Evolutionary conservation across 2,113 vertebrate species (phyloP).

Genomic region (Eidolon helvum): DNA sequence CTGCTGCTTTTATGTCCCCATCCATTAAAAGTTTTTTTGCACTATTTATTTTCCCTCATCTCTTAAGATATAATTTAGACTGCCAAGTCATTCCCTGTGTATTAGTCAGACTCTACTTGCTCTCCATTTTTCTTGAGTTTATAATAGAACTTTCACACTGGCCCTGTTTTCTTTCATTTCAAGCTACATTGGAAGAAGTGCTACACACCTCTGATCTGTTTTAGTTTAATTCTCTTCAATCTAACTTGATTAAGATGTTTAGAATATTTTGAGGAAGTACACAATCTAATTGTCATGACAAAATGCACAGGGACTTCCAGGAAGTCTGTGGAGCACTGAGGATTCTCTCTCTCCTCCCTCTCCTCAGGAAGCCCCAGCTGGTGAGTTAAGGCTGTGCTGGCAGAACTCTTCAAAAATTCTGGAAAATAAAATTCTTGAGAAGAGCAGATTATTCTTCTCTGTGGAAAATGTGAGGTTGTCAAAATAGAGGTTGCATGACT

Average conservation of each 20-base stretch:
- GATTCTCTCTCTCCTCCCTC: background rate
- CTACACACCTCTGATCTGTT: conserved; percentile 61
- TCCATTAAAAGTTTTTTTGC: background rate
- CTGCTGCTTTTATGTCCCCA: background rate
- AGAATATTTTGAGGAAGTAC: conserved; percentile 74
- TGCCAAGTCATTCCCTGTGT: conserved; percentile 25
- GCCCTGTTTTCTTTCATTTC: conserved; percentile 70
- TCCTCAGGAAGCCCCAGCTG: background rate
- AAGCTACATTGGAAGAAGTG: conserved; percentile 67
- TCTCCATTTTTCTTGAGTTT: conserved; percentile 40
- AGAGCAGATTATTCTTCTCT: background rate
- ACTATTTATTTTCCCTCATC: background rate
- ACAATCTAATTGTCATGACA: conserved; percentile 61
- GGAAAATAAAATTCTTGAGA: background rate
- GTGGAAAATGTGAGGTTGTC: conserved; percentile 40
- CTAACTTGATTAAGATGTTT: conserved; percentile 79
- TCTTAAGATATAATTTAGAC: background rate
- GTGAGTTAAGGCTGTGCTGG: background rate
- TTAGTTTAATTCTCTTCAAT: conserved; percentile 70
- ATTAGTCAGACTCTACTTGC: conserved; percentile 30
- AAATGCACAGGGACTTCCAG: conserved; percentile 68
- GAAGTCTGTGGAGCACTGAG: conserved; percentile 34
- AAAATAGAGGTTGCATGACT: conserved; percentile 40
- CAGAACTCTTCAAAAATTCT: background rate
- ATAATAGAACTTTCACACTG: conserved; percentile 56